Evolutionary conservation across 1,140 invertebrate genomes (phyloP), one percentile per base, ranked within the genome.

Genomic region (Brachionus paranguensis): DNA sequence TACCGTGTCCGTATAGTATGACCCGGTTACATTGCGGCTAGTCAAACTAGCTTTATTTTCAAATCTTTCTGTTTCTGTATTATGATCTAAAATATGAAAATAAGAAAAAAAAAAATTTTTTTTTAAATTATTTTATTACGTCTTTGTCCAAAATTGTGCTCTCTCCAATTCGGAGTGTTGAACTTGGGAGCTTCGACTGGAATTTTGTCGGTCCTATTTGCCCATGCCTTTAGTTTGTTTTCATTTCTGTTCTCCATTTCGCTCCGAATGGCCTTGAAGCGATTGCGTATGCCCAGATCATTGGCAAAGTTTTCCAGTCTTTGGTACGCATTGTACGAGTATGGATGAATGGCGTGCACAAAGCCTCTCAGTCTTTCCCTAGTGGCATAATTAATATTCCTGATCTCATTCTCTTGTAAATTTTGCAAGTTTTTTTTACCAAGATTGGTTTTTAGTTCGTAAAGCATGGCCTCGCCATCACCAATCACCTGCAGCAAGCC

Each of bases 81-180:
- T 76, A 29, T 76, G 72, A 50, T 76, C 72, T 76, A 47, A 12
- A 50, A 24, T 33, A 27, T 27, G 11, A 50, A 50, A 53, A 27
- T 50, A 17, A 20, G 17, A 70, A 17, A 29, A 29, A 33, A 37
- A 70, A 70, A 37, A 64, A 5, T 64, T 17, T 68, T 68, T 70
- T n/a, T 37, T 33, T 33, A 14, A 14, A 37, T 12, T n/a, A n/a
- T 53, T 72, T 37, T 43, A 17, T 47, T 76, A 76, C 72, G 72
- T 12, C 43, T 76, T 5, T 27, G 72, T n/a, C 72, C 72, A 53
- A 76, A 76, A 76, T 76, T 76, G 27, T 50, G 45, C 33, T 76
- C 72, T 24, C 72, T 47, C 72, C 72, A 76, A 53, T 76, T 76
- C 29, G 72, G 72, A 27, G 72, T 76, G n/a, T 76, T 76, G n/a